These are phyloP conservation scores for Scolanthus callimorphus DNA, from an alignment of 92 coral and sea anemone species.

Conservation along the genomic window DNA sequence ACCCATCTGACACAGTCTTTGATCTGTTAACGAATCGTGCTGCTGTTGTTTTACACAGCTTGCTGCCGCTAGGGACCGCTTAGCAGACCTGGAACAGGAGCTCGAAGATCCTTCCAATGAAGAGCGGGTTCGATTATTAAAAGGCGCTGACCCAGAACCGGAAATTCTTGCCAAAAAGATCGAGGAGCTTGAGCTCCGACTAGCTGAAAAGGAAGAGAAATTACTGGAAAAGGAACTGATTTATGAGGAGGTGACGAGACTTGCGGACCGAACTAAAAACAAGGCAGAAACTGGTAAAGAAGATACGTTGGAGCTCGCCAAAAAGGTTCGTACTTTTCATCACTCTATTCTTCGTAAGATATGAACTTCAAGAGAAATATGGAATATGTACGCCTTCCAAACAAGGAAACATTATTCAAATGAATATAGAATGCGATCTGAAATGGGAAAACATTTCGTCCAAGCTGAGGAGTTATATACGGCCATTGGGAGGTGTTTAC, in stretches of 20 bases:
- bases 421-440: no score
- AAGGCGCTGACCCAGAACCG: constrained; percentile 95
- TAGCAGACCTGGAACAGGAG: constrained; percentile 77
- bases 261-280: constrained; percentile 94
- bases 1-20: no score
- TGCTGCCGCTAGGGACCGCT: constrained; percentile 79
- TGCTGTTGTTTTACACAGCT: constrained; percentile 40
- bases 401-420: no score
- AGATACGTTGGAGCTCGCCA: constrained; percentile 91
- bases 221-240: constrained; percentile 94
- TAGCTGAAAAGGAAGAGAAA: constrained; percentile 98
- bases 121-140: constrained; percentile 76
- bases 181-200: constrained; percentile 90
- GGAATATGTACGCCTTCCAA: no score
- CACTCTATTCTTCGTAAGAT: no score
- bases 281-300: constrained; percentile 96
- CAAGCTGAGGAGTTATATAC: no score
- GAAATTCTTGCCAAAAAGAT: constrained; percentile 88
- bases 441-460: no score
- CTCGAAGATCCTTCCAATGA: constrained; percentile 92
- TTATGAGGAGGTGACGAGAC: constrained; percentile 92
- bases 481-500: no score
- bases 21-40: no score
- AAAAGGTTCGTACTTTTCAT: constrained; percentile 68
- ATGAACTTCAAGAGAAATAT: no score